Percentiles rank a stretch among this genome's conserved stretches.
These are phyloP conservation scores for Microctenopoma lineatum DNA, from an alignment of 2,797 vertebrate genomes.

Conservation along the genomic window DNA sequence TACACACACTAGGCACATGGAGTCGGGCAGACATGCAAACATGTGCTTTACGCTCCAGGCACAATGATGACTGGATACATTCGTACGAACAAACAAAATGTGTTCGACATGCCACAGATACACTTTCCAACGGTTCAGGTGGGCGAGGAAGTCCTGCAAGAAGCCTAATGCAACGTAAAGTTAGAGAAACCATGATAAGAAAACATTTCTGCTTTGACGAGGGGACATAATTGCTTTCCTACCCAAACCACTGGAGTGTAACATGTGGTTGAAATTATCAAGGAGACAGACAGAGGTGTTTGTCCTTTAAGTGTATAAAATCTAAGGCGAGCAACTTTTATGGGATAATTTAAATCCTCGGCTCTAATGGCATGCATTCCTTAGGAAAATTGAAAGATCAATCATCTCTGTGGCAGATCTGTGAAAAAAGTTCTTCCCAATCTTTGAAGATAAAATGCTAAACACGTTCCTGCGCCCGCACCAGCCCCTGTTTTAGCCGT, in stretches of 20 bases:
- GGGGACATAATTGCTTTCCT: constrained; percentile 83
- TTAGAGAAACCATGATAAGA: constrained; percentile 76
- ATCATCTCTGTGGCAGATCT: constrained; percentile 77
- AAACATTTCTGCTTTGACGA: constrained; percentile 83
- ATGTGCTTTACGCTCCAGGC: constrained; percentile 58
- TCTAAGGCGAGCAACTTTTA: constrained; percentile 79
- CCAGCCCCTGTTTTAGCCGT: constrained; percentile 61
- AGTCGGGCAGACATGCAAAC: constrained; percentile 52
- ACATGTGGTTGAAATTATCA: constrained; percentile 84
- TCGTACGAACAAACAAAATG: constrained; percentile 62
- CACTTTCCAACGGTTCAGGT: constrained; percentile 53
- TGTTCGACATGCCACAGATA: constrained; percentile 42
- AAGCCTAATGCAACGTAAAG: constrained; percentile 56
- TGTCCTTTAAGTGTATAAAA: constrained; percentile 81
- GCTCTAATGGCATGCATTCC: constrained; percentile 76
- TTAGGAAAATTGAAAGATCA: constrained; percentile 82
- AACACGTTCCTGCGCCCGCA: constrained; percentile 55
- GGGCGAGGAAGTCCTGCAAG: constrained; percentile 58
- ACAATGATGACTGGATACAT: constrained; percentile 57
- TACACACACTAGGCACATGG: constrained; percentile 1
- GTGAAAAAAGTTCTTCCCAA: constrained; percentile 58
- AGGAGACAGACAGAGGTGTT: constrained; percentile 84
- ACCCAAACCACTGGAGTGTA: constrained; percentile 79
- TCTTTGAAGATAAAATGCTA: constrained; percentile 72
- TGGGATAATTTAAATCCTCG: constrained; percentile 81